Evolutionary conservation across 1,140 invertebrate genomes (phyloP), one percentile per base, ranked within the genome.

Genomic region (Lordiphosa clarofinis): DNA sequence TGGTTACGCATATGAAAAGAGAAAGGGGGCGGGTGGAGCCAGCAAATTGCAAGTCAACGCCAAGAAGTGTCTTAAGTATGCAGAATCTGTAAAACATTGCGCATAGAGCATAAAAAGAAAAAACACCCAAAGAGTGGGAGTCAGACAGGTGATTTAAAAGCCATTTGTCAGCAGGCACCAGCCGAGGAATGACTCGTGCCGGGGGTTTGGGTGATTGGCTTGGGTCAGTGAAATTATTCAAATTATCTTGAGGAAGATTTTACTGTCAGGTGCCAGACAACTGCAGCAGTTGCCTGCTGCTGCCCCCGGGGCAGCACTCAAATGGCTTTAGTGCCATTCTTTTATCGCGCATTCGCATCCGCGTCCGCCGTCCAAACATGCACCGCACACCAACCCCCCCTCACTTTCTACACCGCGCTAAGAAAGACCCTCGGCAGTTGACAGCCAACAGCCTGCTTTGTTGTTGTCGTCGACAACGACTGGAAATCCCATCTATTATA

Each of bases 401-500:
- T 3, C 15, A 15, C 3, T 15, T 3, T 3, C 15, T 3, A 1
- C 3, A 1, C 48, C 21, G 21, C 21, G 21, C 24, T 6, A 28
- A 28, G 24, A 28, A 28, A 28, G 5, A 28, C 24, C 36, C 42
- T 49, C 50, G 50, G 57, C 61, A 71, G 55, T 55, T 79, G 76
- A 74, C 76, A 79, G 71, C 19, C 59, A 68, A 57, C 62, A 72
- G 54, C 36, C 70, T 61, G 39, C 46, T 48, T 12, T 37, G 31
- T 42, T 15, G 9, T 13, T 44, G 8, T 40, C 40, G 66, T 46
- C 43, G 24, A 59, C 59, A 28, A 28, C 50, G 43, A 64, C 65
- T 74, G 75, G 56, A 82, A 69, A 73, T 82, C 76, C 72, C 75
- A 81, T 81, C 75, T 82, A 81, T 75, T 81, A 82, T 75, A 82